These are phyloP conservation scores for Catagonus wagneri DNA, from an alignment of 2,113 vertebrate species.

Conservation along the genomic window DNA sequence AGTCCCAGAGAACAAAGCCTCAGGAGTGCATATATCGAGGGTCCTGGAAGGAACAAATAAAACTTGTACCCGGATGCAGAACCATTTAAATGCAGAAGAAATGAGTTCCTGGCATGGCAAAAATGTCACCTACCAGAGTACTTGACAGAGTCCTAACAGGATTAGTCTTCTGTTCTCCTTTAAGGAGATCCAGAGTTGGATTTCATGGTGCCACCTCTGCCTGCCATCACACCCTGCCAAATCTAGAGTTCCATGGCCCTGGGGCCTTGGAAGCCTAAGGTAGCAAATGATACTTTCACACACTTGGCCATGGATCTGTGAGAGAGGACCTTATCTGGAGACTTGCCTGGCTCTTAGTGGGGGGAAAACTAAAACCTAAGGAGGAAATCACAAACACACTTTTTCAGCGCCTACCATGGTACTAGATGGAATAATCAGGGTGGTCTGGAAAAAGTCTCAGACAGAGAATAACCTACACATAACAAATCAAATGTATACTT, in stretches of 20 bases:
- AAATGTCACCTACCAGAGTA: not conserved
- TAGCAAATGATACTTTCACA: not conserved
- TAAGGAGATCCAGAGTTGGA: not conserved
- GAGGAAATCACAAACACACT: not conserved
- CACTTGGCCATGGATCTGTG: not conserved
- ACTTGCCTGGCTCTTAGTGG: not conserved
- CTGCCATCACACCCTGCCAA: not conserved
- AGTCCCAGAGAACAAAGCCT: conserved; percentile 18
- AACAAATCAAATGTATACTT: conserved; percentile 53
- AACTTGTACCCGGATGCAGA: not conserved
- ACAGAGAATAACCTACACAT: conserved; percentile 39
- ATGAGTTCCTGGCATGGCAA: not conserved
- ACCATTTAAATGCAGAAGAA: conserved; percentile 16
- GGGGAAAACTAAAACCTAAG: not conserved
- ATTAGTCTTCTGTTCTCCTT: not conserved
- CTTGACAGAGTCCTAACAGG: not conserved
- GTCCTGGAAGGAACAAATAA: conserved; percentile 18
- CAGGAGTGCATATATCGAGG: not conserved
- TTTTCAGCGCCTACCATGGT: not conserved
- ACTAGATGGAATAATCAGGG: conserved; percentile 2
- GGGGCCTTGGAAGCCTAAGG: not conserved
- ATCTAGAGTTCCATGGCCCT: not conserved
- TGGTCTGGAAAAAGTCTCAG: conserved; percentile 48
- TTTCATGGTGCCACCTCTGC: not conserved
- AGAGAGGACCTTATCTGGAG: not conserved